phyloP scores from a whole-genome alignment of 2,888 invertebrate species.

The Listrodromus nycthemerus region DNA sequence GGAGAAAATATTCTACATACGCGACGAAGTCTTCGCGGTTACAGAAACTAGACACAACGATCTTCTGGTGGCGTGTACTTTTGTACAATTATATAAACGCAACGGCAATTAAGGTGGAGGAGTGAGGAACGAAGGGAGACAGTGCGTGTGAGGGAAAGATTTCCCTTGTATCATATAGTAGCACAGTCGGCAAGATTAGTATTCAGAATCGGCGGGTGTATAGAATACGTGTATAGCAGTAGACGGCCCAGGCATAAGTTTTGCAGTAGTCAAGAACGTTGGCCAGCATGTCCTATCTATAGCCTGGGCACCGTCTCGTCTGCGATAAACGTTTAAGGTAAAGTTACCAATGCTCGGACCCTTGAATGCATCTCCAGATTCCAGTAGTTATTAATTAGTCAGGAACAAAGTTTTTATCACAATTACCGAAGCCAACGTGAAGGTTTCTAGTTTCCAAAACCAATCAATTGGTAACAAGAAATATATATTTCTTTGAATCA shows the following conservation, averaged over 20 bases:
- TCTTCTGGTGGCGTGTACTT: slow-evolving; percentile 26
- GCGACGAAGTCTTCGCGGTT: slow-evolving; percentile 28
- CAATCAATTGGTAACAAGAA: too few relatives aligned
- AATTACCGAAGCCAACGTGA: too few relatives aligned
- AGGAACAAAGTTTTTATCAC: too few relatives aligned
- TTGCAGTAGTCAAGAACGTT: background rate
- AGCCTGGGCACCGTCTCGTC: slow-evolving; percentile 24
- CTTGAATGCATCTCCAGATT: too few relatives aligned
- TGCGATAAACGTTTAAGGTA: slow-evolving; percentile 7
- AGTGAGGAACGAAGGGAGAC: background rate
- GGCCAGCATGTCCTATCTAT: background rate
- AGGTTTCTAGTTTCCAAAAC: too few relatives aligned
- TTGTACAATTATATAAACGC: slow-evolving; percentile 42
- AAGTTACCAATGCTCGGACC: too few relatives aligned
- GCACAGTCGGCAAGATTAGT: slow-evolving; percentile 6
- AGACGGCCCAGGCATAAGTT: background rate
- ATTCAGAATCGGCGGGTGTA: background rate
- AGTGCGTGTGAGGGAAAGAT: slow-evolving; percentile 25
- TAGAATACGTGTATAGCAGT: background rate
- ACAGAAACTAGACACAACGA: slow-evolving; percentile 9
- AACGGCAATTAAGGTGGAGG: slow-evolving; percentile 26
- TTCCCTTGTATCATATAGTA: slow-evolving; percentile 9
- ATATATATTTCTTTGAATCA: too few relatives aligned
- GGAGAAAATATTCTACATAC: slow-evolving; percentile 3
- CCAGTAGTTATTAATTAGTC: too few relatives aligned